phyloP scores from a whole-genome alignment of 2,113 vertebrate species.

The Osmerus mordax region DNA sequence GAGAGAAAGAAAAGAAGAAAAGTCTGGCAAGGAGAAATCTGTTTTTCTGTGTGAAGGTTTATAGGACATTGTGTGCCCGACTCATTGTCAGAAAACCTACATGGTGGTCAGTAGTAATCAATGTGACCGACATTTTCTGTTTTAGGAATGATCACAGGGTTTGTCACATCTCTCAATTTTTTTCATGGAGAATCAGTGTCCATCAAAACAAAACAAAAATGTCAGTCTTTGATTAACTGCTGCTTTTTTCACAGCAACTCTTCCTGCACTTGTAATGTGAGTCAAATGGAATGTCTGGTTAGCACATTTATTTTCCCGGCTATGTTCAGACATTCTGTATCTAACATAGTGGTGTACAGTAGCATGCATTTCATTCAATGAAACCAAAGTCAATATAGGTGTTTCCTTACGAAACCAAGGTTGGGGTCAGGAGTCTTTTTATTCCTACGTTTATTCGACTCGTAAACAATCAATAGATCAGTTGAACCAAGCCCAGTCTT shows the following conservation, averaged over 20 bases:
- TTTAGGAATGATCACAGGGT: conserved; percentile 1
- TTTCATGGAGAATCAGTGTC: background rate
- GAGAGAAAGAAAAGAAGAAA: conserved; percentile 33
- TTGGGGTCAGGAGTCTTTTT: background rate
- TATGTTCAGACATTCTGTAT: background rate
- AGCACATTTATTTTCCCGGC: conserved; percentile 18
- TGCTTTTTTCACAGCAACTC: conserved; percentile 9
- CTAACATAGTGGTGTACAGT: background rate
- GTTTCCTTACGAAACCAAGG: background rate
- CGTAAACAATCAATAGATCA: no score
- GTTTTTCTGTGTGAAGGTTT: conserved; percentile 30
- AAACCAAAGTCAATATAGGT: no score
- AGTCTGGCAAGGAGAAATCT: conserved; percentile 21
- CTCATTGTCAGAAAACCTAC: conserved; percentile 1
- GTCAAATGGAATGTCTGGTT: conserved; percentile 16
- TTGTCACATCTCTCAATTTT: background rate
- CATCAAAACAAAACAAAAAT: background rate
- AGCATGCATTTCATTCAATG: no score
- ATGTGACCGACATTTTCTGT: background rate
- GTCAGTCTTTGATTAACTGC: conserved; percentile 12
- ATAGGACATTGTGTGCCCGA: conserved; percentile 40
- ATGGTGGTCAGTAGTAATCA: conserved; percentile 17
- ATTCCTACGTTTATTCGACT: background rate
- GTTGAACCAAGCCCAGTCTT: no score
- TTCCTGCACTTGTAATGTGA: background rate